Percentiles rank a stretch among this genome's conserved stretches.
These are phyloP conservation scores for Ptychobarbus kaznakovi DNA, from an alignment of 2,797 vertebrate genomes.

Conservation along the genomic window DNA sequence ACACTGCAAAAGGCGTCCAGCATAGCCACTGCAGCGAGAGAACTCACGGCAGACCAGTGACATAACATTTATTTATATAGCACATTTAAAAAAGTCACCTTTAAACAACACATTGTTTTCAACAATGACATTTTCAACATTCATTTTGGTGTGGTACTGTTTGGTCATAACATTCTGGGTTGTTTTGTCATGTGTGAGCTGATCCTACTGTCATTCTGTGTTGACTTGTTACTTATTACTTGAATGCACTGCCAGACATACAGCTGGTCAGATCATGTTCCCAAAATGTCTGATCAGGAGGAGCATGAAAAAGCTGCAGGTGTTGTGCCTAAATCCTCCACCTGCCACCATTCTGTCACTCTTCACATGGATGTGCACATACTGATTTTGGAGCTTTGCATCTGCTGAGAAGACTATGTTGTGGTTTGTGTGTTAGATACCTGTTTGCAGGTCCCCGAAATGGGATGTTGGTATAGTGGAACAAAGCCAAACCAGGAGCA, in stretches of 20 bases:
- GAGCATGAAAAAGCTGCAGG: constrained; percentile 48
- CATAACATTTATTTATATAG: neutral
- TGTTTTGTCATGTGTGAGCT: neutral
- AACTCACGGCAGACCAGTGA: neutral
- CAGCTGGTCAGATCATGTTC: constrained; percentile 36
- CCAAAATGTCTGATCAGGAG: constrained; percentile 39
- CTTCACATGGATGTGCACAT: neutral
- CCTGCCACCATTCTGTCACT: constrained; percentile 36
- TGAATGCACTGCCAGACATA: constrained; percentile 33
- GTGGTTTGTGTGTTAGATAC: neutral
- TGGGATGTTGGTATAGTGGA: neutral
- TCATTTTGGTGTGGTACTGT: neutral
- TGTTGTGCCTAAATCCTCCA: constrained; percentile 36
- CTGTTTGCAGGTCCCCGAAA: neutral
- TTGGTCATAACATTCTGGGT: neutral
- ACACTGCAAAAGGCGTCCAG: neutral
- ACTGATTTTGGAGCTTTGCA: constrained; percentile 19
- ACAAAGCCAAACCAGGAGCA: neutral
- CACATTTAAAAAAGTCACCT: neutral
- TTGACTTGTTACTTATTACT: constrained; percentile 16
- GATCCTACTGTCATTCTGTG: constrained; percentile 16
- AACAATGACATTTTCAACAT: neutral
- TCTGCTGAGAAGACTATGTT: constrained; percentile 18
- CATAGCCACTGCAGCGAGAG: neutral
- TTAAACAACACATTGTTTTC: neutral